Percentiles rank a stretch among this genome's conserved stretches.
Conservation (phyloP, 2,797 vertebrate species). For the Myotis pilosus region DNA sequence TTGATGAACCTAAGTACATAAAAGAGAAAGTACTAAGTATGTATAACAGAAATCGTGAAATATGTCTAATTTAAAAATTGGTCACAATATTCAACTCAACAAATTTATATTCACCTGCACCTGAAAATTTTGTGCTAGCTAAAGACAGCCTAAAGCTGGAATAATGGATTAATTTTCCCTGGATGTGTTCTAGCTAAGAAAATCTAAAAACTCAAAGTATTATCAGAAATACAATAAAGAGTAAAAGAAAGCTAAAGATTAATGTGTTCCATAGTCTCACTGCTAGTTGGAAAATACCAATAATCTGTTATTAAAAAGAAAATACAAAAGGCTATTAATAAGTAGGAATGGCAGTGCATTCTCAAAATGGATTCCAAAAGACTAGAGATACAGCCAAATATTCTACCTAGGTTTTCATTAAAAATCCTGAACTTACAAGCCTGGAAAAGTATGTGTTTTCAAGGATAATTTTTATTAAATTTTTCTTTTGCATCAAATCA, state of each 20-base stretch:
- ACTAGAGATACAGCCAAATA: not conserved
- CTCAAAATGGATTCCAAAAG: not conserved
- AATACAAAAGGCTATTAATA: not conserved
- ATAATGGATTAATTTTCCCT: not conserved
- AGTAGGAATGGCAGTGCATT: not conserved
- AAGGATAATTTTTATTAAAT: not conserved
- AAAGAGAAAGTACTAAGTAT: too few relatives aligned
- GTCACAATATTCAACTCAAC: not conserved
- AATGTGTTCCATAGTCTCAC: not conserved
- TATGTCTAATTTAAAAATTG: not conserved
- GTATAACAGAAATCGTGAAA: not conserved
- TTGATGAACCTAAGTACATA: not conserved
- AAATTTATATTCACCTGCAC: not conserved
- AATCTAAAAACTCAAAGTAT: not conserved
- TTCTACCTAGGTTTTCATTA: not conserved
- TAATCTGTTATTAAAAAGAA: not conserved
- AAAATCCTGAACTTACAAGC: not conserved
- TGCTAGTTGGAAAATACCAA: not conserved
- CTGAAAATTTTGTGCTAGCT: not conserved
- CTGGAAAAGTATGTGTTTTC: not conserved
- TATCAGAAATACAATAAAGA: not conserved
- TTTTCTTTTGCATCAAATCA: conserved; percentile 24
- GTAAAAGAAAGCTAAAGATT: not conserved
- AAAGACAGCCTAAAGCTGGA: not conserved
- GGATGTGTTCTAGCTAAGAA: not conserved